phyloP scores from a whole-genome alignment of 2,113 vertebrate genomes.

The Epinephelus cyanopodus region DNA sequence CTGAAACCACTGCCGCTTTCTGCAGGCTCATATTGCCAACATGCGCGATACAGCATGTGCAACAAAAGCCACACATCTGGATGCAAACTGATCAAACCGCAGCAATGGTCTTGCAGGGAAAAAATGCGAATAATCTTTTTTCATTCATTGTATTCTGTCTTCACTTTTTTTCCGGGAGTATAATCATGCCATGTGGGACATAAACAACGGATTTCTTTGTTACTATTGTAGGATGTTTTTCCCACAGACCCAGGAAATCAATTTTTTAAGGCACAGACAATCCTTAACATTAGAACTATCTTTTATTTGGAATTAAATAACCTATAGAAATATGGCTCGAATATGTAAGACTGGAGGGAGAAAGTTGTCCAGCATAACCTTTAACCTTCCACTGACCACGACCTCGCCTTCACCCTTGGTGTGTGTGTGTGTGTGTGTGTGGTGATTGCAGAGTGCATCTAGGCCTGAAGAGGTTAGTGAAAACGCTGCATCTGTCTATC shows the following conservation, averaged over 20 bases:
- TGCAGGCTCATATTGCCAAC: neutral
- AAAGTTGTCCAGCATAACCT: slow-evolving; percentile 78
- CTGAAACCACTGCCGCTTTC: neutral
- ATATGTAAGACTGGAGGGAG: slow-evolving; percentile 32
- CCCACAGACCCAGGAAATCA: neutral
- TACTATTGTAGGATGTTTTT: neutral
- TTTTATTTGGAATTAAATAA: neutral
- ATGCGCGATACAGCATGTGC: neutral
- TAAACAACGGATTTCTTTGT: neutral
- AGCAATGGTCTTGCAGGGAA: neutral
- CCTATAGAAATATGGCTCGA: accelerated
- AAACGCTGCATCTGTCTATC: neutral
- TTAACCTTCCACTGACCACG: slow-evolving; percentile 71
- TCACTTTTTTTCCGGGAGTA: no score
- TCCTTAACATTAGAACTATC: neutral
- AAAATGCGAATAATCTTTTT: neutral
- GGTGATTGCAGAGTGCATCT: neutral
- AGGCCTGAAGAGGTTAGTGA: neutral
- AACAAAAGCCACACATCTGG: slow-evolving; percentile 33
- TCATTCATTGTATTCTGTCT: neutral
- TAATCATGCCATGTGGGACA: neutral
- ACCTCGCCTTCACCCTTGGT: slow-evolving; percentile 77
- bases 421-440: neutral
- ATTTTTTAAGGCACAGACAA: neutral
- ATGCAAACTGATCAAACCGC: neutral